phyloP scores from a whole-genome alignment of 2,888 invertebrate species.

The Agonopterix subpropinquella region DNA sequence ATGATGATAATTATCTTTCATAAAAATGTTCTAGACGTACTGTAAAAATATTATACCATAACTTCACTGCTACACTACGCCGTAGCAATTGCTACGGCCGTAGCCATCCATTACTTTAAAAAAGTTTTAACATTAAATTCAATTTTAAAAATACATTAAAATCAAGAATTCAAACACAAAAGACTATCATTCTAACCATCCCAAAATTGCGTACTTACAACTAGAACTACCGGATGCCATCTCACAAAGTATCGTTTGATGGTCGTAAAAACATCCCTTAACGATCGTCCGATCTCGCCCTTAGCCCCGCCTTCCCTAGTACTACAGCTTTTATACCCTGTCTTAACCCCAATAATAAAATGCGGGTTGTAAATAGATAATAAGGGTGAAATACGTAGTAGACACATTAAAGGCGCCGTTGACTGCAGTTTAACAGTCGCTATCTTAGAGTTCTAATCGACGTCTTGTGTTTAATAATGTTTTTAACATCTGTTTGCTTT shows the following conservation, averaged over 20 bases:
- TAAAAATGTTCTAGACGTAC: too few relatives aligned
- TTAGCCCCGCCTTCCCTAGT: constrained; percentile 35
- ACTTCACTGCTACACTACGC: not conserved
- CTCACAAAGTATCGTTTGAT: constrained; percentile 72
- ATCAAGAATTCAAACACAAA: constrained; percentile 21
- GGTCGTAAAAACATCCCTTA: constrained; percentile 73
- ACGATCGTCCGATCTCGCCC: constrained; percentile 62
- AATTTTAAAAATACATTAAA: not conserved
- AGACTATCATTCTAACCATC: constrained; percentile 22
- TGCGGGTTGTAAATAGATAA: constrained; percentile 74
- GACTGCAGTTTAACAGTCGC: constrained; percentile 47
- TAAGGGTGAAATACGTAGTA: constrained; percentile 61
- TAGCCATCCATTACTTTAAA: too few relatives aligned
- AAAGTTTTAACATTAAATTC: not conserved
- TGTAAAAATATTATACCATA: not conserved
- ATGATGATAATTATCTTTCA: too few relatives aligned
- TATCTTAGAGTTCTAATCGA: constrained; percentile 56
- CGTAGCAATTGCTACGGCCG: too few relatives aligned
- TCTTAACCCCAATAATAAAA: constrained; percentile 76
- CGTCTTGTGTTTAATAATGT: constrained; percentile 46
- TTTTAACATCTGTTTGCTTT: constrained; percentile 22
- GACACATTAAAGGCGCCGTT: constrained; percentile 67
- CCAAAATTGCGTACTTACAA: constrained; percentile 47
- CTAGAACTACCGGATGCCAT: constrained; percentile 64
- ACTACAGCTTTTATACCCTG: constrained; percentile 18